These are phyloP conservation scores for Bolinopsis microptera DNA, from an alignment of 37 sponge, comb jelly and placozoan genomes.

Conservation along the genomic window DNA sequence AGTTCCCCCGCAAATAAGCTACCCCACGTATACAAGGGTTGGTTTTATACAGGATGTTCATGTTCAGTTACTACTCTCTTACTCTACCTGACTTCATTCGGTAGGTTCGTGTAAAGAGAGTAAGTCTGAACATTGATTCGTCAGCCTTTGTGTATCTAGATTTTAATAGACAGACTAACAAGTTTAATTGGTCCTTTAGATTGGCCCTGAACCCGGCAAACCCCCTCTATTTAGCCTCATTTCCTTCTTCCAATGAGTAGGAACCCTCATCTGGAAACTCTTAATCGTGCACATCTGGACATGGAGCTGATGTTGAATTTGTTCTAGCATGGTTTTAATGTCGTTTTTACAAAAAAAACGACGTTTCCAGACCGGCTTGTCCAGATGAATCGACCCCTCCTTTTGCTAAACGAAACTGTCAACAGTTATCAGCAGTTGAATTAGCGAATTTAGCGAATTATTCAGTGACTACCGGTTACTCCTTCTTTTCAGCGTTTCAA, in stretches of 20 bases:
- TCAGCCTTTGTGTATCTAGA: not conserved
- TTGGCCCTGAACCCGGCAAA: not conserved
- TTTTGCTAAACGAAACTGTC: not conserved
- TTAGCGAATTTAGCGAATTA: not conserved
- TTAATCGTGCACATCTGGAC: too few relatives aligned
- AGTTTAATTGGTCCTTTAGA: not conserved
- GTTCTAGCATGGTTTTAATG: not conserved
- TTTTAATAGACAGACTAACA: not conserved
- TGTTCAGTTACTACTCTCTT: not conserved
- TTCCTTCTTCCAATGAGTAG: too few relatives aligned
- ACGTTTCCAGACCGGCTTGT: not conserved
- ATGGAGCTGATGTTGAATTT: too few relatives aligned
- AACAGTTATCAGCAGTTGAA: not conserved
- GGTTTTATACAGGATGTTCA: not conserved
- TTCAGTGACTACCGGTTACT: not conserved
- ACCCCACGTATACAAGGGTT: not conserved
- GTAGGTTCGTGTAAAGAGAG: not conserved
- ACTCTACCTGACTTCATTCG: not conserved
- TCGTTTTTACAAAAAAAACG: not conserved
- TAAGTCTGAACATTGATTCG: not conserved
- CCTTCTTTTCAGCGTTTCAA: not conserved
- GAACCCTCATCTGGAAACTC: too few relatives aligned
- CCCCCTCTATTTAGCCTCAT: not conserved
- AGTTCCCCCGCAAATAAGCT: not conserved
- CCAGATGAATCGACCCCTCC: not conserved